Conservation (phyloP, 2,113 vertebrate species). For the Brachyhypopomus occidentalis region DNA sequence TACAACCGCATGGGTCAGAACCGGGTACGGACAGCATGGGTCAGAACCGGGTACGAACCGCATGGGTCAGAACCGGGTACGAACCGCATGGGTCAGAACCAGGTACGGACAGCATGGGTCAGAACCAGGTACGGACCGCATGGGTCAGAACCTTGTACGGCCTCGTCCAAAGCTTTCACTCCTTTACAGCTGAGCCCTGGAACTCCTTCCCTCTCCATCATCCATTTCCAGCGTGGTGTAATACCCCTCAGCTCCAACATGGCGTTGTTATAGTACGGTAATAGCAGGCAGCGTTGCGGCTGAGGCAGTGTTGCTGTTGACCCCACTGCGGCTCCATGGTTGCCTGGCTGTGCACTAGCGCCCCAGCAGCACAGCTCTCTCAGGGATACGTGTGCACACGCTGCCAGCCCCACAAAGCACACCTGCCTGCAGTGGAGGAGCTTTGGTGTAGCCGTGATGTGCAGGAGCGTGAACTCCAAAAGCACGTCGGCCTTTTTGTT, state of each 20-base stretch:
- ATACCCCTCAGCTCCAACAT: neutral
- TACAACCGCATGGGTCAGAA: slow-evolving; percentile 51
- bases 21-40: no score
- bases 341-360: slow-evolving; percentile 10
- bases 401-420: slow-evolving; percentile 2
- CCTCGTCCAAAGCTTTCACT: neutral
- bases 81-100: no score
- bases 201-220: neutral
- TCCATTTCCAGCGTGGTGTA: neutral
- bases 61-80: slow-evolving; percentile 97
- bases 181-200: neutral
- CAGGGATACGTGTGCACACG: neutral
- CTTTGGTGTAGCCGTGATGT: neutral
- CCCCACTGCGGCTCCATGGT: neutral
- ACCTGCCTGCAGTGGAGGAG: neutral
- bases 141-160: no score
- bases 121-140: no score
- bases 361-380: slow-evolving; percentile 7
- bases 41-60: slow-evolving; percentile 90
- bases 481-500: neutral
- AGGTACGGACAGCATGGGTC: slow-evolving; percentile 72
- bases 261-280: no score
- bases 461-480: no score
- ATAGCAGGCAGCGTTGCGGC: no score
- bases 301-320: slow-evolving; percentile 24